Conservation (phyloP, 2,113 vertebrate species). For the Haemorhous mexicanus region DNA sequence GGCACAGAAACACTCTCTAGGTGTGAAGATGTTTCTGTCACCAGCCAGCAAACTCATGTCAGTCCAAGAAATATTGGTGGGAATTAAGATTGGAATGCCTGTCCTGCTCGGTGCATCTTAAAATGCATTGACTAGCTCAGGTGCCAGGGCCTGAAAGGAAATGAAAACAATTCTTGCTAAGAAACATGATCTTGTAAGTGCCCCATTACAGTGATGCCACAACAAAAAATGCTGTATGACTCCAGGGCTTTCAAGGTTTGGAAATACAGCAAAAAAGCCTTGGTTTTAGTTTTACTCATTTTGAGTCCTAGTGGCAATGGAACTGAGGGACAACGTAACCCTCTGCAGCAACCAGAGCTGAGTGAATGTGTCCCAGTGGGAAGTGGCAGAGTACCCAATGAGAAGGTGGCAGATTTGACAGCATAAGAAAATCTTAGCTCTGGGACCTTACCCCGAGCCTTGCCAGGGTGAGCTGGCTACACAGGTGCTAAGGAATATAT, state of each 20-base stretch:
- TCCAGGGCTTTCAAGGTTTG: neutral
- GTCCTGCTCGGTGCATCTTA: neutral
- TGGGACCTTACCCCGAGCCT: neutral
- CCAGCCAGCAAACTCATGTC: neutral
- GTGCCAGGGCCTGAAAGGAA: neutral
- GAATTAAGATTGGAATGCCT: neutral
- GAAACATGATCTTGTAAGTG: neutral
- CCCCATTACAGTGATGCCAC: neutral
- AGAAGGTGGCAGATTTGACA: neutral
- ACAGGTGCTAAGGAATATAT: neutral
- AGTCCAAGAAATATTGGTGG: neutral
- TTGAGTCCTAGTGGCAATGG: neutral
- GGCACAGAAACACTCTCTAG: neutral
- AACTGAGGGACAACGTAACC: neutral
- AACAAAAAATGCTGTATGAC: neutral
- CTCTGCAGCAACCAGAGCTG: neutral
- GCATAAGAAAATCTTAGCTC: neutral
- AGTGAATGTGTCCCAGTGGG: neutral
- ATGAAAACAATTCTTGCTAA: neutral
- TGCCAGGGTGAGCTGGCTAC: neutral
- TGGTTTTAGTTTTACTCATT: neutral
- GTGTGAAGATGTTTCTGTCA: neutral
- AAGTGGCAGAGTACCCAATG: neutral
- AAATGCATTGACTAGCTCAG: neutral
- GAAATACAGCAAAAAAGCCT: neutral